Conservation (phyloP, 2,113 vertebrate species). For the Symphodus melops region DNA sequence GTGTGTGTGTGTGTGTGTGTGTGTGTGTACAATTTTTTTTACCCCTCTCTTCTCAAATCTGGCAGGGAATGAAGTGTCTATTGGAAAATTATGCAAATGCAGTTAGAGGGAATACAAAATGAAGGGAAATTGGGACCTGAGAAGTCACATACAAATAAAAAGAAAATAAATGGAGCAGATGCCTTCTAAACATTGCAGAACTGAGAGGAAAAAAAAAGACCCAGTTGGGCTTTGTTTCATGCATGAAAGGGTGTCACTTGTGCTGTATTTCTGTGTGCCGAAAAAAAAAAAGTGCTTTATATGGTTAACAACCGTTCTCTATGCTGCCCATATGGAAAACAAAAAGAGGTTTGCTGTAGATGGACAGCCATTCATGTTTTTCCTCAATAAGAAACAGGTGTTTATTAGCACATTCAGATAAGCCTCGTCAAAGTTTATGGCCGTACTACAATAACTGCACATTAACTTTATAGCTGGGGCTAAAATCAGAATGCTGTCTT, state of each 20-base stretch:
- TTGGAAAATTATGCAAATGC: conserved; percentile 76
- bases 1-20: conserved; percentile 19
- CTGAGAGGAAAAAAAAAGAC: conserved; percentile 27
- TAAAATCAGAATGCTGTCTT: too few relatives aligned
- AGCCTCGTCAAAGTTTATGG: not conserved
- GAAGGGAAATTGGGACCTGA: conserved; percentile 60
- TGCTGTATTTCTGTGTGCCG: conserved; percentile 29
- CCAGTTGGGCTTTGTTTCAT: conserved; percentile 40
- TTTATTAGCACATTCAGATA: not conserved
- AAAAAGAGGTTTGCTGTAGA: not conserved
- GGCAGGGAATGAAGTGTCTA: conserved; percentile 72
- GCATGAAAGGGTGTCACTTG: conserved; percentile 23
- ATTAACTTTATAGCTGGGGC: too few relatives aligned
- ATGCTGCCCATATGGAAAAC: conserved; percentile 7
- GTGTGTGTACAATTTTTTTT: conserved; percentile 11
- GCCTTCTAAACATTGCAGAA: conserved; percentile 38
- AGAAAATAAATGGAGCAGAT: conserved; percentile 52
- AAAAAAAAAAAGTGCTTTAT: conserved; percentile 3
- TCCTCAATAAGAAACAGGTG: too few relatives aligned
- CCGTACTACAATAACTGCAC: too few relatives aligned
- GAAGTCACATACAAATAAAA: conserved; percentile 55
- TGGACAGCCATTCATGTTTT: not conserved
- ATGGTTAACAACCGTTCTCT: conserved; percentile 21
- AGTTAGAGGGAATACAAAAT: conserved; percentile 50
- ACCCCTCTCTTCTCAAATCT: conserved; percentile 53